Conservation (phyloP, 2,797 vertebrate genomes). For the Anguilla megastoma region DNA sequence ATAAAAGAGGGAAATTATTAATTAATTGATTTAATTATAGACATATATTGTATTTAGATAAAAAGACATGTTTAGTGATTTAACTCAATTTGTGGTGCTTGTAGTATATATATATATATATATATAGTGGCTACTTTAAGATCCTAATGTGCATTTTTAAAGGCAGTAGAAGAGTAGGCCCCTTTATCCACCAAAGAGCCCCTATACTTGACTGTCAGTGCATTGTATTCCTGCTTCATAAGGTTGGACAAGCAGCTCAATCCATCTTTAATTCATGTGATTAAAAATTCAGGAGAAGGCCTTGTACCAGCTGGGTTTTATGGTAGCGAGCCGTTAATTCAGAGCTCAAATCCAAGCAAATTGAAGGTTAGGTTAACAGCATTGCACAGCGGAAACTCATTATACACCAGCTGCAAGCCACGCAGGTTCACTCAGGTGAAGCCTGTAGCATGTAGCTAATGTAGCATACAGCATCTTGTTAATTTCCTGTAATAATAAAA, state of each 20-base stretch:
- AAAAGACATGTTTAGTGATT: too few species aligned
- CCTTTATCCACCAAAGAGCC: slow-evolving; percentile 55
- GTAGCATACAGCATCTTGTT: slow-evolving; percentile 37
- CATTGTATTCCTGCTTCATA: slow-evolving; percentile 61
- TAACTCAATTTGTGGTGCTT: too few species aligned
- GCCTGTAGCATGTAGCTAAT: slow-evolving; percentile 29
- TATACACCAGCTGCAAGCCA: slow-evolving; percentile 57
- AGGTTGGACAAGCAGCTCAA: slow-evolving; percentile 68
- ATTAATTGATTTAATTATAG: too few species aligned
- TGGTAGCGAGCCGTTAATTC: slow-evolving; percentile 73
- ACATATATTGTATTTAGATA: too few species aligned
- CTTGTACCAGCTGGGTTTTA: slow-evolving; percentile 74
- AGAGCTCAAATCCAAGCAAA: slow-evolving; percentile 76
- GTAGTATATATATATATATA: too few species aligned
- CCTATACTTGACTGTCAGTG: slow-evolving; percentile 66
- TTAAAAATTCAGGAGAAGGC: slow-evolving; percentile 78
- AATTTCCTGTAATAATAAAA: slow-evolving; percentile 20
- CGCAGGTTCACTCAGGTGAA: slow-evolving; percentile 61
- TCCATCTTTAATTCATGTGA: slow-evolving; percentile 76
- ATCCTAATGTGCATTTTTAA: slow-evolving; percentile 36
- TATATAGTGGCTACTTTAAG: not conserved
- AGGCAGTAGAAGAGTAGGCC: slow-evolving; percentile 40
- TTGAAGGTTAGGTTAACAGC: slow-evolving; percentile 76
- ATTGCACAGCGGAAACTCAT: slow-evolving; percentile 71
- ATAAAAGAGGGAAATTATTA: too few species aligned